Conservation (phyloP, 2,888 invertebrate species). For the Schrankia costaestrigalis region DNA sequence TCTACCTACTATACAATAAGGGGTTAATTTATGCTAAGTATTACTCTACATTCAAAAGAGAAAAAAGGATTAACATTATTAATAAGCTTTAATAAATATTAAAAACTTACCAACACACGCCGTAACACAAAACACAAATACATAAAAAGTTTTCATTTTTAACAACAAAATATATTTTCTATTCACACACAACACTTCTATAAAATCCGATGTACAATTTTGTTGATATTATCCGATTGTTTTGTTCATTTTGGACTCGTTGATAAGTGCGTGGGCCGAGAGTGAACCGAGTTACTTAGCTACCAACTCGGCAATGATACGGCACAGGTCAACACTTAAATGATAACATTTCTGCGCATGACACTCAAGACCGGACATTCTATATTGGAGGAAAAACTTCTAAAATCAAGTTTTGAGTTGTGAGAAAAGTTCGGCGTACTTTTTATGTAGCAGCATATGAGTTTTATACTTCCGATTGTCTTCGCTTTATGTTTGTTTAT, state of each 20-base stretch:
- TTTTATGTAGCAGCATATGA: no score
- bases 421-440: no score
- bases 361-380: constrained; percentile 18
- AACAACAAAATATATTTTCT: background rate
- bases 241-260: constrained; percentile 5
- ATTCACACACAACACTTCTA: constrained; percentile 13
- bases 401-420: background rate
- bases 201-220: background rate
- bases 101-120: constrained; percentile 46
- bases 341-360: constrained; percentile 69
- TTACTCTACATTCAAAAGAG: no score
- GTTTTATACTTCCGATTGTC: no score
- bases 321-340: constrained; percentile 43
- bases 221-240: background rate
- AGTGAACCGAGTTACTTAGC: constrained; percentile 18
- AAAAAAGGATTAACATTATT: no score
- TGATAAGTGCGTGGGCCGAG: constrained; percentile 6
- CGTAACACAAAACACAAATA: constrained; percentile 45
- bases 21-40: no score
- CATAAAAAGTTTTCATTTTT: constrained; percentile 36
- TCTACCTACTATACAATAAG: no score
- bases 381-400: constrained; percentile 32
- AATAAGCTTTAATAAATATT: constrained; percentile 19
- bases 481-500: no score
- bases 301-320: constrained; percentile 41